Base-by-base conservation (phyloP, 53 echinoderm and acorn worm genomes). In the Patiria pectinifera region DNA sequence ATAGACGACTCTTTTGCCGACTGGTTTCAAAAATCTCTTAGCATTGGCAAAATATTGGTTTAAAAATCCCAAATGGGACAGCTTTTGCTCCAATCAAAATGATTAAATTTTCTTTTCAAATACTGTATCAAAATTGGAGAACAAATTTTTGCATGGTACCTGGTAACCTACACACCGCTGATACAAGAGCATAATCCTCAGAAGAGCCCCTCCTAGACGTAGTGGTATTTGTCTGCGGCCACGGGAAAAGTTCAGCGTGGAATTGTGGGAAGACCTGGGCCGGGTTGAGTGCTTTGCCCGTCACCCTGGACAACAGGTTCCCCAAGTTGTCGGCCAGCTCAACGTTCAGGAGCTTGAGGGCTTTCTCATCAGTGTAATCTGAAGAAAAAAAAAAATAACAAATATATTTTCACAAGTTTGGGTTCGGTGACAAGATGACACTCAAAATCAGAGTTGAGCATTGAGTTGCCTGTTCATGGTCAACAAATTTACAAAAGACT, bases 301-400 rank as follows among this genome's bases (percentile, higher is more conserved):
- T 93, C 60, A 95, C 95, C 82, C 96, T 92, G 71, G 96, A 98
- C 45, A 98, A 87, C 58, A 96, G 94, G 91, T 96, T 98, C 24
- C 96, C 98, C 78, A 95, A 92, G 11, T 96, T 98, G 76, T 95
- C 96, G 12, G 95, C 98, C 46, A 98, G 92, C 71, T 98, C 98
- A 58, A 94, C 89, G 89, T 98, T 98, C 63, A 98, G 83, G 24
- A 91, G 84, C 11, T 84, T 92, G 6, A 92, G 87, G 13, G 95
- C 93, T 86, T 96, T 98, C 11, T 83, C 91, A 76, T 98, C 98
- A 13, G 90, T 89, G 83, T 95, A 96, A 84, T 96, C 97, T 97
- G 89, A 13, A 84, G 84, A 82, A 43, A 69, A 22, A 69, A 22
- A 72, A 75, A 76, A 24, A 15, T 11, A 48, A n/a, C 69, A 70